Conservation (phyloP, 2,888 invertebrate genomes). For the Ephialtes manifestator region DNA sequence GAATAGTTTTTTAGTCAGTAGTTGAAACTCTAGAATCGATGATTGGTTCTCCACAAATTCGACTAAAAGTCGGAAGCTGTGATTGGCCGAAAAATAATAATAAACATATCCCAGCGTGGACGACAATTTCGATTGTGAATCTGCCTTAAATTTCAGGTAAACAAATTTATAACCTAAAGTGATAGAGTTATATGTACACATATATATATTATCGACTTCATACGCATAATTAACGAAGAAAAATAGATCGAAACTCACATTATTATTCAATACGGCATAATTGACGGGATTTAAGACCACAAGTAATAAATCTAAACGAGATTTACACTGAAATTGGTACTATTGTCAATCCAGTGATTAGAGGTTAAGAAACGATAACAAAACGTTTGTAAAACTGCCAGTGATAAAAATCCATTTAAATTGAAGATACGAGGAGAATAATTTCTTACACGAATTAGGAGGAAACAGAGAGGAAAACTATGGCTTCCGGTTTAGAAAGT, state of each 20-base stretch:
- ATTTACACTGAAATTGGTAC: not conserved
- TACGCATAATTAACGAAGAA: not conserved
- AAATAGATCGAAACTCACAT: not conserved
- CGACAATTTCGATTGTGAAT: no score
- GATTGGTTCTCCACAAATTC: no score
- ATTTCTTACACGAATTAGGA: not conserved
- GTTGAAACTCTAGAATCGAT: no score
- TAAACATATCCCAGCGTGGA: no score
- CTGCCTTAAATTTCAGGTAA: not conserved
- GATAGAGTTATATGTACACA: not conserved
- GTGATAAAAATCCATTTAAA: not conserved
- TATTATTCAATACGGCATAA: not conserved
- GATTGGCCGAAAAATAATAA: no score
- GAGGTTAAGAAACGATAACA: slow-evolving; percentile 1
- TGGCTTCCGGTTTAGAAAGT: slow-evolving; percentile 95
- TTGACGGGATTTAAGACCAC: not conserved
- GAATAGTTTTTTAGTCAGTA: no score
- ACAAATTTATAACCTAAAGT: not conserved
- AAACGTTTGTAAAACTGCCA: not conserved
- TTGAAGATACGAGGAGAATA: not conserved
- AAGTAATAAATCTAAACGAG: not conserved
- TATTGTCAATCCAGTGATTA: not conserved
- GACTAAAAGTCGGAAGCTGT: no score
- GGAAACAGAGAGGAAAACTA: slow-evolving; percentile 80
- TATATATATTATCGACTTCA: not conserved